phyloP scores from a whole-genome alignment of 2,888 invertebrate genomes.

The Agriopis marginaria region DNA sequence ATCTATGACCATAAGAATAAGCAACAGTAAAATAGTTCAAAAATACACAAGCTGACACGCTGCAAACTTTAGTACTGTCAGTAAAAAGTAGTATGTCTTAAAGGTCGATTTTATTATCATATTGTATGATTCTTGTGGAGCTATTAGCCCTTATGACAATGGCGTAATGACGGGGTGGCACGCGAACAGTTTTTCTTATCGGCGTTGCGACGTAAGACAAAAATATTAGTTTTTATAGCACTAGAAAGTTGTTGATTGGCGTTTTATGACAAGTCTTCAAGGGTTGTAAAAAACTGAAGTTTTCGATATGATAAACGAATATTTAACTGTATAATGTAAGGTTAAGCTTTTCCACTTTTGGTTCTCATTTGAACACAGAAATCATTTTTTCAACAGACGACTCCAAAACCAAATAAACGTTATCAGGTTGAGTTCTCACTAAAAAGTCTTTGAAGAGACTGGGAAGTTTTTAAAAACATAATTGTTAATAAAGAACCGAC shows the following conservation, averaged over 20 bases:
- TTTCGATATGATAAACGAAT: conserved; percentile 14
- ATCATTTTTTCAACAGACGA: too few species aligned
- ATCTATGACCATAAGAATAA: too few species aligned
- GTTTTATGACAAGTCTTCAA: conserved; percentile 41
- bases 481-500: too few species aligned
- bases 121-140: conserved; percentile 83
- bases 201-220: conserved; percentile 52
- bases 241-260: conserved; percentile 43
- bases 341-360: neutral
- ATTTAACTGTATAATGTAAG: neutral
- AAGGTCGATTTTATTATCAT: conserved; percentile 85
- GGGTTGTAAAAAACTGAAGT: conserved; percentile 39
- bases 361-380: too few species aligned
- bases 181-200: conserved; percentile 79
- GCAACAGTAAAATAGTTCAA: too few species aligned
- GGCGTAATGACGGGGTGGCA: conserved; percentile 76
- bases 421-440: too few species aligned
- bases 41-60: neutral
- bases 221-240: conserved; percentile 50
- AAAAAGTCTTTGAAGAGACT: too few species aligned
- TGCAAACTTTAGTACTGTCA: conserved; percentile 28
- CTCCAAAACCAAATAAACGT: too few species aligned
- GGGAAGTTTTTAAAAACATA: too few species aligned
- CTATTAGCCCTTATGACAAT: conserved; percentile 86
- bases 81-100: conserved; percentile 23